Base-by-base conservation (phyloP, 2,888 invertebrate species). In the Bursaphelenchus okinawaensis region DNA sequence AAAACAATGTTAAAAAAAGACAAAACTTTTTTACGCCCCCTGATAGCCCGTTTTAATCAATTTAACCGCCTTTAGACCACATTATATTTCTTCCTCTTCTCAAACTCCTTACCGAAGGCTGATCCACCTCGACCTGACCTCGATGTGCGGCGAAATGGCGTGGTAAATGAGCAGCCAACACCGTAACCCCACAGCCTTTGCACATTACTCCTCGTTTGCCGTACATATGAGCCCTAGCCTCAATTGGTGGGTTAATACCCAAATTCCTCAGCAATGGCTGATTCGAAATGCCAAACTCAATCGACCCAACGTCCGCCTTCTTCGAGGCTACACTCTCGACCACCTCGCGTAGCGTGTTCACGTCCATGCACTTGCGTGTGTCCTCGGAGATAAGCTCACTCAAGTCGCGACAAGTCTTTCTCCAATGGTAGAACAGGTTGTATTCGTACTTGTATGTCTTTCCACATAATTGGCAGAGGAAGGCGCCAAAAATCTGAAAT, bases 361-460 rank as follows among this genome's bases (percentile, higher is more conserved):
- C 77, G 29, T 80, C 79, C 66, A 76, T 75, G 12, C 56, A 65
- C 68, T 73, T 52, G n/a, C 66, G 54, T 1, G 52, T 54, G 16
- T 62, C 62, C 40, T 65, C 68, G 16, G 63, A 60, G 4, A 78
- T 55, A 24, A 78, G 54, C 7, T 79, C 80, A 59, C 70, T 69
- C 29, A 78, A 68, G 24, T 80, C 79, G n/a, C 74, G 68, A 54
- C 79, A 79, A 4, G 77, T 79, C 29, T 65, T 63, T 0, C 79
- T 66, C 79, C 79, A 79, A 63, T 79, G 79, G 67, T 75, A 74
- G 70, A 80, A 80, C 22, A 79, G 65, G 61, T 78, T 78, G 68
- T 78, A 78, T 63, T 78, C 78, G 68, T 78, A 78, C 62, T 79
- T 79, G 71, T 75, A 79, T 20, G 75, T 79, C 63, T 79, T 79